Base-by-base conservation (phyloP, 2,888 invertebrate species). In the Sicus ferrugineus region DNA sequence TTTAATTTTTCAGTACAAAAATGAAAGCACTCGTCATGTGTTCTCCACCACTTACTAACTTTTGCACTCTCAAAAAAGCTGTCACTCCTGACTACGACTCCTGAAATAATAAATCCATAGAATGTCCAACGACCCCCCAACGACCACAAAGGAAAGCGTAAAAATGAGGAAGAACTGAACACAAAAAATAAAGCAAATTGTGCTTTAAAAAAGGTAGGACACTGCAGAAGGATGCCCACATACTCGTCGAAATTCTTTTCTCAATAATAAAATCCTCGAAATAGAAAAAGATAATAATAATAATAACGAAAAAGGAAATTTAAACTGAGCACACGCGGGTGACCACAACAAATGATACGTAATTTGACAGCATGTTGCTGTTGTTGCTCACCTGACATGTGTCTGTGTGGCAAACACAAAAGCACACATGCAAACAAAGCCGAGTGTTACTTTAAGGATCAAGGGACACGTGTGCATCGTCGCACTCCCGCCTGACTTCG, bases 221-320 rank as follows among this genome's bases (percentile, higher is more conserved):
- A 31, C 42, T 58, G 23, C 19, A 58, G 61, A 68, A 58, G 58
- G 63, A 58, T 63, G 72, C 69, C 63, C 78, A 77, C 78, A 76
- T 77, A 75, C 76, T 76, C 73, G 56, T 28, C 31, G 19, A 68
- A 67, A 67, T 72, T 46, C 69, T 65, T 69, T 72, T 72, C 52
- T 72, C 61, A 66, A 58, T 58, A 34, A 52, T 21, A 38, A 54
- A 38, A 11, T 42, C 14, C 5, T n/a, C 26, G 5, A 28, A 66
- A 67, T 21, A 69, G 54, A 61, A 74, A 74, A 75, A 72, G 70
- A 54, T 16, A 54, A 28, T 54, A 28, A 54, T 28, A 54, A 54
- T 26, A 46, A 46, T 46, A 26, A 21, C 14, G 11, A 54, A 23
- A 54, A 54, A 46, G 11, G 28, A 26, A 9, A 54, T 14, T 28